A percentile compares a stretch with the other conserved stretches of the same genome.
phyloP scores from a whole-genome alignment of 2,888 invertebrate genomes.

The Tachina lurida region DNA sequence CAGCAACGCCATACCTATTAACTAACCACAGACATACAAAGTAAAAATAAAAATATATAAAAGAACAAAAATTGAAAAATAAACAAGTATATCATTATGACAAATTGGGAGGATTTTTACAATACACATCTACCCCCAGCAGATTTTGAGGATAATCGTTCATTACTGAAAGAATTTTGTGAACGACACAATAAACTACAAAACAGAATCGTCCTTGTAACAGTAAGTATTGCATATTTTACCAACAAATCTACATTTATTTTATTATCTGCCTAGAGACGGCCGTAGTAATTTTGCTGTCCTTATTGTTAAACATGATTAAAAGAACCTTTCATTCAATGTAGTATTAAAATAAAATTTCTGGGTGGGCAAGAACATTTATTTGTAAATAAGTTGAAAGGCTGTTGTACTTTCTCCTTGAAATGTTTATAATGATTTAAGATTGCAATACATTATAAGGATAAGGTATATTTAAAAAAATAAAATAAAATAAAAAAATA shows the following conservation, averaged over 20 bases:
- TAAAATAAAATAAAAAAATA: too few species aligned
- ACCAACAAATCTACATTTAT: not conserved
- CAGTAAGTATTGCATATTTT: conserved; percentile 85
- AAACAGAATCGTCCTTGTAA: conserved; percentile 89
- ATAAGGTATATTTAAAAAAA: not conserved
- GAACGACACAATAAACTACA: conserved; percentile 87
- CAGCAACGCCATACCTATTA: conserved; percentile 16
- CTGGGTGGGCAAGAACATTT: not conserved
- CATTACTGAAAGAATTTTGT: conserved; percentile 89
- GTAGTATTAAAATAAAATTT: not conserved
- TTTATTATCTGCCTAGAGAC: not conserved
- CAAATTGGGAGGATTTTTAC: conserved; percentile 93
- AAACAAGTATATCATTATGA: conserved; percentile 74
- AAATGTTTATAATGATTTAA: not conserved
- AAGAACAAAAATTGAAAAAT: conserved; percentile 9
- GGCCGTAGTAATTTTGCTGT: not conserved
- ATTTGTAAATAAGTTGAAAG: not conserved
- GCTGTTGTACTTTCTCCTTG: not conserved
- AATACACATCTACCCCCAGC: conserved; percentile 90
- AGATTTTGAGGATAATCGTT: conserved; percentile 89
- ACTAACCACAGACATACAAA: conserved; percentile 1
- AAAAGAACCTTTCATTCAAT: not conserved
- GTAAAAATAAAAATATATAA: conserved; percentile 1
- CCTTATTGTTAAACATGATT: not conserved
- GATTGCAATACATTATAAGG: not conserved